phyloP scores from a whole-genome alignment of 2,113 vertebrate genomes.

The Pollachius pollachius region DNA sequence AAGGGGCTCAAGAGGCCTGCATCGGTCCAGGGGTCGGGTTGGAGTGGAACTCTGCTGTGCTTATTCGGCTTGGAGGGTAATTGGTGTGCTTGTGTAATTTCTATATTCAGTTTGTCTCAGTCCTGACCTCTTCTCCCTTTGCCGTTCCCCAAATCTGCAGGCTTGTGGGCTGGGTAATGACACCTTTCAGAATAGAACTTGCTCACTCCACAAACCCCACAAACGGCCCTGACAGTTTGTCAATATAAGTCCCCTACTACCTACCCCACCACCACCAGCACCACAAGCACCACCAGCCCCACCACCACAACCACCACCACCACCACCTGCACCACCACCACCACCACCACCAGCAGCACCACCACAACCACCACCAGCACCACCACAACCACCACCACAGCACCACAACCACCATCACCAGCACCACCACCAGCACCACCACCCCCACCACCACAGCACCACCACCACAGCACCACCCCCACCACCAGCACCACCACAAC shows the following conservation, averaged over 20 bases:
- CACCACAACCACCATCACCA: neutral
- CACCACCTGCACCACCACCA: constrained; percentile 16
- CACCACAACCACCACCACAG: constrained; percentile 9
- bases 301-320: neutral
- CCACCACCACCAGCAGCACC: neutral
- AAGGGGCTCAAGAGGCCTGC: too few species aligned
- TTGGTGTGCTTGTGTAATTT: constrained; percentile 19
- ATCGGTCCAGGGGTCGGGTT: neutral
- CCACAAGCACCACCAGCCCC: constrained; percentile 14
- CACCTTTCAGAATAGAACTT: neutral
- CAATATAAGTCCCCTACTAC: constrained; percentile 20
- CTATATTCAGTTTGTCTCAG: constrained; percentile 1
- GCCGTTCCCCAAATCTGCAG: neutral
- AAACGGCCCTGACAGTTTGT: constrained; percentile 15
- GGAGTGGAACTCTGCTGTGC: constrained; percentile 8
- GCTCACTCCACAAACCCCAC: constrained; percentile 4
- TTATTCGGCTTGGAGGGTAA: constrained; percentile 17
- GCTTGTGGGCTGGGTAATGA: constrained; percentile 13
- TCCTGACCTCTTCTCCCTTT: neutral
- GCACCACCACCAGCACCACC: neutral
- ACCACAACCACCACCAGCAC: neutral
- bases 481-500: too few species aligned
- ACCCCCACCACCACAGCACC: too few species aligned
- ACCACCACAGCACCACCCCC: too few species aligned
- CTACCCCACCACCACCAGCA: constrained; percentile 5